A percentile compares a stretch with the other conserved stretches of the same genome.
Evolutionary conservation across 2,888 invertebrate genomes (phyloP).

Genomic region (Machimus atricapillus): DNA sequence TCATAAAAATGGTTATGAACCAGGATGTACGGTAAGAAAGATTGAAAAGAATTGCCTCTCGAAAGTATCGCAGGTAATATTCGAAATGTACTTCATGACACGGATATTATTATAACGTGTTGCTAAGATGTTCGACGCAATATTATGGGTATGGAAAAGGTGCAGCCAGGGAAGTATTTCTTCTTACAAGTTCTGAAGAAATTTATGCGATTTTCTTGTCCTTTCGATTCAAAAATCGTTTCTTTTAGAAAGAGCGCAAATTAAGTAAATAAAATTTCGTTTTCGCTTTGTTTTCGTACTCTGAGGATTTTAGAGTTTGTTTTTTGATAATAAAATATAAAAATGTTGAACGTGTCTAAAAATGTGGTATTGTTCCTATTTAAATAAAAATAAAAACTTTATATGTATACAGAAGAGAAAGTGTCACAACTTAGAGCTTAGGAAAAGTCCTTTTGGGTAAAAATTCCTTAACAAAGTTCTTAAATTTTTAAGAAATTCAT

Average conservation of each 20-base stretch:
- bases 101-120: neutral
- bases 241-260: neutral
- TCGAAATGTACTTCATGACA: neutral
- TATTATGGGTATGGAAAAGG: neutral
- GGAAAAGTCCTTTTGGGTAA: too few species aligned
- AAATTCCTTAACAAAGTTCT: too few species aligned
- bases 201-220: neutral
- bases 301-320: too few species aligned
- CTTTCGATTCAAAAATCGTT: neutral
- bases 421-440: too few species aligned
- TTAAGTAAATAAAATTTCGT: too few species aligned
- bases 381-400: too few species aligned
- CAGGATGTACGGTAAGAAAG: neutral
- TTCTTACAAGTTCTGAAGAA: neutral
- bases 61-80: neutral
- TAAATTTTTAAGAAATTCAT: too few species aligned
- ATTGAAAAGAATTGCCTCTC: neutral
- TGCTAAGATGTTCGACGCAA: neutral
- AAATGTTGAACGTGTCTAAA: too few species aligned
- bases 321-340: too few species aligned
- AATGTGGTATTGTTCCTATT: too few species aligned
- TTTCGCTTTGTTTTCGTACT: too few species aligned
- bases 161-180: neutral
- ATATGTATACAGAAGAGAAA: too few species aligned
- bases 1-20: neutral